A percentile compares a stretch with the other conserved stretches of the same genome.
Conservation (phyloP, 1,140 invertebrate genomes). For the Cardiocondyla obscurior region DNA sequence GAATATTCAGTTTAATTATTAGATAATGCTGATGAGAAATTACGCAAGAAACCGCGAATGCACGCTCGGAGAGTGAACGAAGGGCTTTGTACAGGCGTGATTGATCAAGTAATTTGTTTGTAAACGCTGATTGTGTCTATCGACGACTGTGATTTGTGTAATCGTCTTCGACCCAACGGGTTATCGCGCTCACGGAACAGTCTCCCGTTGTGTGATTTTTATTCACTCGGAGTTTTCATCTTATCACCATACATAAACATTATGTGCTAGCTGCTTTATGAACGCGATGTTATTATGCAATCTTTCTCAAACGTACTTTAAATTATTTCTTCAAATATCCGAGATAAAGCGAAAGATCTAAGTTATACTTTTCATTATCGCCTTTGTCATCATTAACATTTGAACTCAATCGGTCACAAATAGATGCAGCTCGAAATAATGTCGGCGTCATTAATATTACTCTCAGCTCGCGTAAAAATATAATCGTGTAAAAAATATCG, state of each 20-base stretch:
- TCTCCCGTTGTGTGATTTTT: slow-evolving; percentile 56
- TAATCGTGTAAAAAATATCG: too few species aligned
- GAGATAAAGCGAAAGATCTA: background rate
- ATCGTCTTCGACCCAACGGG: slow-evolving; percentile 58
- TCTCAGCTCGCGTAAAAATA: too few species aligned
- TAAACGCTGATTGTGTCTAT: slow-evolving; percentile 62
- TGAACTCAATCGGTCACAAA: background rate
- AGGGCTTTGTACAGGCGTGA: slow-evolving; percentile 55
- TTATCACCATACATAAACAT: slow-evolving; percentile 55
- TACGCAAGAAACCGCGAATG: slow-evolving; percentile 31
- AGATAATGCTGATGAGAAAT: slow-evolving; percentile 50
- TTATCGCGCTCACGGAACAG: slow-evolving; percentile 64
- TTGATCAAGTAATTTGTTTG: slow-evolving; percentile 58
- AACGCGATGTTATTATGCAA: slow-evolving; percentile 16
- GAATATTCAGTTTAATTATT: slow-evolving; percentile 46
- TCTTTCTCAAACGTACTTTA: slow-evolving; percentile 20
- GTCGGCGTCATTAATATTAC: too few species aligned
- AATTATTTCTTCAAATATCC: slow-evolving; percentile 1
- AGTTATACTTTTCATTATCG: background rate
- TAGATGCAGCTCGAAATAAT: background rate
- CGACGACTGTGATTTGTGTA: slow-evolving; percentile 51
- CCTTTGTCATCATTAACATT: background rate
- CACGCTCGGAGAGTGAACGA: slow-evolving; percentile 47
- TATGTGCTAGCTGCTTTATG: slow-evolving; percentile 1
- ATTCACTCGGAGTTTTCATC: slow-evolving; percentile 25